Conservation (phyloP, 2,888 invertebrate species). For the Caenorhabditis wallacei region DNA sequence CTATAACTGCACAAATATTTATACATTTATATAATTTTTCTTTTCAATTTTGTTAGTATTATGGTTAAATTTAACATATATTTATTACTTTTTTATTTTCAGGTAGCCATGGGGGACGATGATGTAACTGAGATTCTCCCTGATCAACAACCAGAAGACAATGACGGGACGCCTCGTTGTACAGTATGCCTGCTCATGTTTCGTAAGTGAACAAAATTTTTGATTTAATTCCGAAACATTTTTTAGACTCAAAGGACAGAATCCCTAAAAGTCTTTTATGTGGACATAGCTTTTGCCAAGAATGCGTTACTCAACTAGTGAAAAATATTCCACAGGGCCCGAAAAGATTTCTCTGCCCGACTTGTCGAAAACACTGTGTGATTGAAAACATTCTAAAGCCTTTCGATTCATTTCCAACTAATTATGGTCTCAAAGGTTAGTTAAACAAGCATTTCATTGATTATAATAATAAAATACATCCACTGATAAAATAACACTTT, state of each 20-base stretch:
- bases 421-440: constrained; percentile 5
- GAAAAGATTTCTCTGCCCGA: constrained; percentile 6
- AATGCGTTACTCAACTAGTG: neutral
- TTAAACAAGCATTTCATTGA: neutral
- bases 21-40: no score
- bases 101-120: neutral
- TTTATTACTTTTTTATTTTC: neutral
- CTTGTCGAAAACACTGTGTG: neutral
- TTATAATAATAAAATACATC: no score
- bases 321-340: neutral
- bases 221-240: neutral
- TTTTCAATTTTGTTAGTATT: no score
- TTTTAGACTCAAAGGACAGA: constrained; percentile 26
- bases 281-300: constrained; percentile 28
- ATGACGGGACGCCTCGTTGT: neutral
- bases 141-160: neutral
- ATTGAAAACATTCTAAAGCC: neutral
- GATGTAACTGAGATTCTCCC: neutral
- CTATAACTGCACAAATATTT: no score
- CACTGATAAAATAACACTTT: no score
- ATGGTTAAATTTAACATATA: neutral
- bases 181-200: constrained; percentile 15
- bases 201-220: constrained; percentile 11
- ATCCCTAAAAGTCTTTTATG: constrained; percentile 24
- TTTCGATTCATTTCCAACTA: neutral